These are phyloP conservation scores for Cyanistes caeruleus DNA, from an alignment of 2,113 vertebrate species.

Conservation along the genomic window DNA sequence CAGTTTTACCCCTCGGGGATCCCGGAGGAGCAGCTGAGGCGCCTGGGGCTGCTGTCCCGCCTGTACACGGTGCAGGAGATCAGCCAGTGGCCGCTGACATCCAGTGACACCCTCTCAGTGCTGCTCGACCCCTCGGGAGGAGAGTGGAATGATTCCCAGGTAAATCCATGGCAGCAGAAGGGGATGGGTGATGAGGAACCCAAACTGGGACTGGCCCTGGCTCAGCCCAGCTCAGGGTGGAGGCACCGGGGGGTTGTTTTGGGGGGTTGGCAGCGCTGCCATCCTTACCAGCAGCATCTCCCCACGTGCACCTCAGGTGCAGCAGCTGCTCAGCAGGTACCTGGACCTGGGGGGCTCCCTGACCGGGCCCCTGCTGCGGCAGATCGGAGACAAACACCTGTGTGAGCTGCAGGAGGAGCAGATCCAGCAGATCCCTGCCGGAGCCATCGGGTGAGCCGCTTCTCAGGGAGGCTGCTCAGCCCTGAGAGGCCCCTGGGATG, in stretches of 20 bases:
- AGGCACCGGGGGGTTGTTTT: not conserved
- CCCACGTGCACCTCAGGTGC: not conserved
- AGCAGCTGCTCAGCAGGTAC: conserved; percentile 34
- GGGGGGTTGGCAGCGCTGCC: not conserved
- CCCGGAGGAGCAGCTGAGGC: conserved; percentile 61
- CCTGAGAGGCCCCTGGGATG: rapidly evolving
- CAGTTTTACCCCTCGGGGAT: conserved; percentile 52
- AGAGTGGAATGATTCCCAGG: rapidly evolving
- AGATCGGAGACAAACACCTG: conserved; percentile 2
- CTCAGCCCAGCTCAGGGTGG: rapidly evolving
- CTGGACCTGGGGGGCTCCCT: conserved; percentile 53
- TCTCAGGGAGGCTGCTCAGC: no score
- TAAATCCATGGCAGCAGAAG: not conserved
- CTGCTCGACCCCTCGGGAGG: not conserved
- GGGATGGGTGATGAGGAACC: not conserved
- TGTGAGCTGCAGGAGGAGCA: conserved; percentile 68
- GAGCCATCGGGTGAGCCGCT: not conserved
- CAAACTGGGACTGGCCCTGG: not conserved
- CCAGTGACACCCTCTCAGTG: not conserved
- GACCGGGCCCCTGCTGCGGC: conserved; percentile 35
- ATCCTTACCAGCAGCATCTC: not conserved
- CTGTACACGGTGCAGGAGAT: conserved; percentile 41
- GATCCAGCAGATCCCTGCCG: not conserved
- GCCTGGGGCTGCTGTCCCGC: not conserved
- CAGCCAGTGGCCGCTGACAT: conserved; percentile 55